phyloP scores from a whole-genome alignment of 2,113 vertebrate species.

The Poeciliopsis retropinna region DNA sequence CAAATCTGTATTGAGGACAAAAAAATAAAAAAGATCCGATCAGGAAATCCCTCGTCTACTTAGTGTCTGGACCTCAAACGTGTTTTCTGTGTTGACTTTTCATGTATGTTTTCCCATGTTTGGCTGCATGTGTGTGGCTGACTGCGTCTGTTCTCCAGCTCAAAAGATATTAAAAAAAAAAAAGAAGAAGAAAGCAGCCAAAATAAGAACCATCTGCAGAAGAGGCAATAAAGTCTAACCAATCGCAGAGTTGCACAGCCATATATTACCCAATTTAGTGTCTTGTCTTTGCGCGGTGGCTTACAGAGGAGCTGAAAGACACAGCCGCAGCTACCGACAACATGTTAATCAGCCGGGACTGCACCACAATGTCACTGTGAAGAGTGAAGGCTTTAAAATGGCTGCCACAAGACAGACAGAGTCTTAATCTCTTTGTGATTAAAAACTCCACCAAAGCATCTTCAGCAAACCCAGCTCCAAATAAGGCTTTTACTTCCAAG shows the following conservation, averaged over 20 bases:
- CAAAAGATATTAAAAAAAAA: neutral
- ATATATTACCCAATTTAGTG: constrained; percentile 66
- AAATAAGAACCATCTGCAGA: constrained; percentile 71
- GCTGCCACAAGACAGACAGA: constrained; percentile 33
- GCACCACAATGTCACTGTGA: constrained; percentile 55
- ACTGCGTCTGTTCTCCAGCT: constrained; percentile 35
- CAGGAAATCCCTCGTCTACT: neutral
- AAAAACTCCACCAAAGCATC: constrained; percentile 10
- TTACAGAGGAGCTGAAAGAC: constrained; percentile 28
- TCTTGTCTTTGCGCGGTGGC: constrained; percentile 66
- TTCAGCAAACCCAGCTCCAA: constrained; percentile 3
- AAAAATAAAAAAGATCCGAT: constrained; percentile 11
- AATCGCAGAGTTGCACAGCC: constrained; percentile 54
- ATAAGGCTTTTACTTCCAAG: constrained; percentile 15
- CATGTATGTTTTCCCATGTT: constrained; percentile 22
- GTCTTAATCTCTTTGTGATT: neutral
- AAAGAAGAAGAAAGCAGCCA: neutral
- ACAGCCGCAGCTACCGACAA: constrained; percentile 60
- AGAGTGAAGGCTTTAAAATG: constrained; percentile 52
- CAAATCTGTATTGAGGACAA: no score
- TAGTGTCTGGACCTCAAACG: neutral
- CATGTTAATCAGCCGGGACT: constrained; percentile 59
- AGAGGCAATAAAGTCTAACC: constrained; percentile 66
- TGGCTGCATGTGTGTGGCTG: constrained; percentile 32
- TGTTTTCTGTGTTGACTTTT: constrained; percentile 1